These are phyloP conservation scores for Alosa alosa DNA, from an alignment of 2,113 vertebrate species.

Conservation along the genomic window DNA sequence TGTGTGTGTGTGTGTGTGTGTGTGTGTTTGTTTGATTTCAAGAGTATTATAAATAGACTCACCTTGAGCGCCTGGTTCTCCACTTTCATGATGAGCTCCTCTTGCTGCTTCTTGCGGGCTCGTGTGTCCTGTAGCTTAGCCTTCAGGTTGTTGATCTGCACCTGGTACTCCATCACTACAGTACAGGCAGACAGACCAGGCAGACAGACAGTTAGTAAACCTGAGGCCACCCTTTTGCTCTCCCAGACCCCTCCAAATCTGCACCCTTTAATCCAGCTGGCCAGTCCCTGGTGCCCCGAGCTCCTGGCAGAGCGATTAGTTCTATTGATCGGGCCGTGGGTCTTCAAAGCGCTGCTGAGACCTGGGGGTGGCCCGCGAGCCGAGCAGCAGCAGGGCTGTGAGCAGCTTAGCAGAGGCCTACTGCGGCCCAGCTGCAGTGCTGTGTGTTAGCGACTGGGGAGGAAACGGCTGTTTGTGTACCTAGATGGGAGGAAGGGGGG, in stretches of 20 bases:
- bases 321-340: background rate
- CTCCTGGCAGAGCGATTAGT: background rate
- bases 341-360: background rate
- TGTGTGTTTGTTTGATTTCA: background rate
- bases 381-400: background rate
- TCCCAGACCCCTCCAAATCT: background rate
- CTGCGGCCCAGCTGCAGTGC: background rate
- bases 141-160: constrained; percentile 91
- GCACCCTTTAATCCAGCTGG: background rate
- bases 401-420: background rate
- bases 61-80: constrained; percentile 97
- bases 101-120: constrained; percentile 91
- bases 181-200: background rate
- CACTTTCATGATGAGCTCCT: constrained; percentile 98
- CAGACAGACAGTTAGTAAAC: background rate
- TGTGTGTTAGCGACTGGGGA: background rate
- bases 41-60: constrained; percentile 36
- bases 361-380: background rate
- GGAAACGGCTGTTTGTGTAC: background rate
- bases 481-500: background rate
- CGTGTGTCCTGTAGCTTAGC: constrained; percentile 92
- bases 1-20: background rate
- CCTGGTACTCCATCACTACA: constrained; percentile 87
- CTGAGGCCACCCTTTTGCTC: no score
- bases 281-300: background rate